phyloP scores from a whole-genome alignment of 2,888 invertebrate genomes.

The Gasteruption jaculator region DNA sequence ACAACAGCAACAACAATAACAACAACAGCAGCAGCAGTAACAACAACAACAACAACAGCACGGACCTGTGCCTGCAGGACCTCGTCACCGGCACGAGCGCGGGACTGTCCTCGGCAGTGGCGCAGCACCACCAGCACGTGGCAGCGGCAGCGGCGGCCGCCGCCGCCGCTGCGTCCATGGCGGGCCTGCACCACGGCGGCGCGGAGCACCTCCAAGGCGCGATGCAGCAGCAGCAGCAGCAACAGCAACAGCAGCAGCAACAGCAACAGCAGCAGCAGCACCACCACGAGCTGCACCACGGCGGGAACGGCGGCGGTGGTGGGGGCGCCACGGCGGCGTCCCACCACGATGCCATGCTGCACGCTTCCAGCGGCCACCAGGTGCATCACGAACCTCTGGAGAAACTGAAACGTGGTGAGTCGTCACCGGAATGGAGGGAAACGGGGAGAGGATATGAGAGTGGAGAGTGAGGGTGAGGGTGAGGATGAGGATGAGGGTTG shows the following conservation, averaged over 20 bases:
- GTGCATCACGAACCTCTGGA: conserved; percentile 71
- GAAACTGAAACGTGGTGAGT: conserved; percentile 76
- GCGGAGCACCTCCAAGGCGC: conserved; percentile 45
- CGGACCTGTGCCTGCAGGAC: conserved; percentile 71
- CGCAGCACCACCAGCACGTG: conserved; percentile 55
- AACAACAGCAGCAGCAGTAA: conserved; percentile 41
- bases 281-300: conserved; percentile 48
- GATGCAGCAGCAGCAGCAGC: conserved; percentile 35
- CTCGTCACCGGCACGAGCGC: conserved; percentile 61
- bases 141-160: conserved; percentile 54
- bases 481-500: no score
- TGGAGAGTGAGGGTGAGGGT: no score
- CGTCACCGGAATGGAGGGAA: no score
- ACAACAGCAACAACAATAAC: conserved; percentile 29
- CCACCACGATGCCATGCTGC: conserved; percentile 56
- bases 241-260: no score
- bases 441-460: no score
- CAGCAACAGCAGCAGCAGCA: conserved; percentile 34
- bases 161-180: conserved; percentile 54
- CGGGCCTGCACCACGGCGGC: conserved; percentile 53
- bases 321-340: no score
- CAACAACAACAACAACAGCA: conserved; percentile 49
- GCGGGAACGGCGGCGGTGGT: conserved; percentile 28
- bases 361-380: conserved; percentile 62
- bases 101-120: conserved; percentile 53